Percentiles rank a stretch among this genome's conserved stretches.
These are phyloP conservation scores for Drosophila neocordata DNA, from an alignment of 1,140 invertebrate genomes.

Conservation along the genomic window DNA sequence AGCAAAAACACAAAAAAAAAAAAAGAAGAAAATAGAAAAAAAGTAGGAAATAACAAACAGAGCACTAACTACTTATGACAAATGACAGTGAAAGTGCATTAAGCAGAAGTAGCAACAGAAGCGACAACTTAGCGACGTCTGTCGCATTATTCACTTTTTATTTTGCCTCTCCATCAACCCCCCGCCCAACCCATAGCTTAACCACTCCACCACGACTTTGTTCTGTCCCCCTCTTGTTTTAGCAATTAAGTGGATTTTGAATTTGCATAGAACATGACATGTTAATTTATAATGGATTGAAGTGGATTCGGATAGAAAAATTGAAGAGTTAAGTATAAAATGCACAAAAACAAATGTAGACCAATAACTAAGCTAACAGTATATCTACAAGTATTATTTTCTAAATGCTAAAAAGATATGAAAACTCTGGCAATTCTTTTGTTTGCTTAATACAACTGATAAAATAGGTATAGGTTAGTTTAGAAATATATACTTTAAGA, in stretches of 20 bases:
- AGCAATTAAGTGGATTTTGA: constrained; percentile 54
- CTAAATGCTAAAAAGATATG: no score
- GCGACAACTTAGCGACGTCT: constrained; percentile 35
- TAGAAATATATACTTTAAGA: no score
- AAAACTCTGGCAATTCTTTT: no score
- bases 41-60: constrained; percentile 38
- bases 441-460: no score
- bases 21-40: constrained; percentile 16
- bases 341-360: neutral
- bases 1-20: constrained; percentile 32
- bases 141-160: constrained; percentile 50
- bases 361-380: neutral
- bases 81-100: constrained; percentile 74
- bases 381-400: neutral
- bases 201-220: neutral
- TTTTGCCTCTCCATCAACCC: constrained; percentile 23
- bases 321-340: neutral
- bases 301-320: neutral
- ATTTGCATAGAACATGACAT: constrained; percentile 58
- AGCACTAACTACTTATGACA: constrained; percentile 71
- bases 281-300: constrained; percentile 50
- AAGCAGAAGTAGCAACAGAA: constrained; percentile 46
- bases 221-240: constrained; percentile 5
- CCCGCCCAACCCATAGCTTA: neutral
- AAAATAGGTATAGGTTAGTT: no score